phyloP scores from a whole-genome alignment of 2,888 invertebrate species.

The Toxonevra muliebris region DNA sequence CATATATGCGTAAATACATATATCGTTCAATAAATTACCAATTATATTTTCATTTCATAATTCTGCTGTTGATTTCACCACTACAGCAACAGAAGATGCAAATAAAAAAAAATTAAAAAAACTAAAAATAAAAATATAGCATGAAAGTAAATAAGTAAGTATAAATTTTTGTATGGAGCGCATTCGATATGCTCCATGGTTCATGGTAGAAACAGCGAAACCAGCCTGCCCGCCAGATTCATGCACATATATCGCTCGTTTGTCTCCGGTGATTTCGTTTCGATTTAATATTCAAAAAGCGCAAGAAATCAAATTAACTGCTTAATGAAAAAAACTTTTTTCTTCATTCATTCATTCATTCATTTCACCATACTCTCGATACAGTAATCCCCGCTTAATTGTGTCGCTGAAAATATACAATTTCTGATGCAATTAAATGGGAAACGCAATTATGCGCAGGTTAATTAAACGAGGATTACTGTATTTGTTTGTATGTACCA shows the following conservation, averaged over 20 bases:
- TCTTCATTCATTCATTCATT: constrained; percentile 7
- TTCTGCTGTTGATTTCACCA: constrained; percentile 22
- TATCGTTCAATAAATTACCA: constrained; percentile 43
- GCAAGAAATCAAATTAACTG: constrained; percentile 46
- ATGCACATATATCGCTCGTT: constrained; percentile 3
- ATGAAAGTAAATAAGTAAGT: too few relatives aligned
- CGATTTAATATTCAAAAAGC: constrained; percentile 38
- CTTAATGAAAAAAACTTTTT: constrained; percentile 41
- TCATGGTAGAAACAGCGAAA: constrained; percentile 9
- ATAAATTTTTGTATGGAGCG: too few relatives aligned
- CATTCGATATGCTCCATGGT: too few relatives aligned
- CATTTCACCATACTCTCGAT: constrained; percentile 5
- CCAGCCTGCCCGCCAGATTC: neutral
- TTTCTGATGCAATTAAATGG: too few relatives aligned
- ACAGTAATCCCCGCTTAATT: too few relatives aligned
- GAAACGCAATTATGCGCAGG: too few relatives aligned
- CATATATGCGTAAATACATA: constrained; percentile 16
- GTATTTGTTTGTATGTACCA: constrained; percentile 5
- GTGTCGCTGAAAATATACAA: too few relatives aligned
- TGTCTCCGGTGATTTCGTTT: constrained; percentile 1
- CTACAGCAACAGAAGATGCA: constrained; percentile 20
- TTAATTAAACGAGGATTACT: too few relatives aligned
- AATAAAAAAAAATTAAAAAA: constrained; percentile 22
- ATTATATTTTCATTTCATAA: constrained; percentile 42
- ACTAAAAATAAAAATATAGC: too few relatives aligned